These are phyloP conservation scores for Poeciliopsis turneri DNA, from an alignment of 2,797 vertebrate genomes.

Conservation along the genomic window DNA sequence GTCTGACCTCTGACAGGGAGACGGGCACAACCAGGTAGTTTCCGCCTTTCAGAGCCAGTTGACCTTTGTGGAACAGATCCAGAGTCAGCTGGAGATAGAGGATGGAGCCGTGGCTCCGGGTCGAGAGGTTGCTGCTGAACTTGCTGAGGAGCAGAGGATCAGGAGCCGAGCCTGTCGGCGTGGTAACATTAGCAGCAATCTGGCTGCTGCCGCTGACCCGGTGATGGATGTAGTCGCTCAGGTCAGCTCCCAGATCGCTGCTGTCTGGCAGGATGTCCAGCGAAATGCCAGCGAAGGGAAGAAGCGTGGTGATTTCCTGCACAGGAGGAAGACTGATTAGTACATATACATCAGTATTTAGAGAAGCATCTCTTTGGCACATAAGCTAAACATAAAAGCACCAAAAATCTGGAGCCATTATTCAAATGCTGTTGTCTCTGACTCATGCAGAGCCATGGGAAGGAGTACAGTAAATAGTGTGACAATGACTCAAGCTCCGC, in stretches of 20 bases:
- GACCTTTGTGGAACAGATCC: constrained; percentile 94
- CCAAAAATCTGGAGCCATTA: constrained; percentile 49
- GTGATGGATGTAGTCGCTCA: constrained; percentile 93
- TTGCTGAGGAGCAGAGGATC: constrained; percentile 89
- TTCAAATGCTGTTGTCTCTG: constrained; percentile 67
- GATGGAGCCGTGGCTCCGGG: constrained; percentile 93
- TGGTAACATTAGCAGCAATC: constrained; percentile 91
- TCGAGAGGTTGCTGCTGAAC: constrained; percentile 92
- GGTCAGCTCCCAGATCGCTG: constrained; percentile 90
- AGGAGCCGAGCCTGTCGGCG: constrained; percentile 89
- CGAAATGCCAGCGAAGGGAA: constrained; percentile 90
- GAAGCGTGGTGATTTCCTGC: constrained; percentile 88
- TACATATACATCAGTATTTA: constrained; percentile 13
- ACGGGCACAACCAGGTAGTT: constrained; percentile 97
- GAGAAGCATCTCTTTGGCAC: constrained; percentile 37
- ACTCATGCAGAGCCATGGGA: constrained; percentile 70
- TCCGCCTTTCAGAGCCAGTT: constrained; percentile 93
- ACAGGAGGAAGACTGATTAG: constrained; percentile 14
- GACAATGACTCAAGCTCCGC: constrained; percentile 76
- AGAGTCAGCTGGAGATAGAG: constrained; percentile 95
- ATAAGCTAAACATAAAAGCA: constrained; percentile 51
- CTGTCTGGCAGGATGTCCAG: constrained; percentile 93
- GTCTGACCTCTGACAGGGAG: constrained; percentile 93
- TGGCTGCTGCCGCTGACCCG: constrained; percentile 89
- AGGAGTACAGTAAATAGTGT: constrained; percentile 74